phyloP scores from a whole-genome alignment of 2,797 vertebrate genomes.

The Chaetodon trifasciatus region DNA sequence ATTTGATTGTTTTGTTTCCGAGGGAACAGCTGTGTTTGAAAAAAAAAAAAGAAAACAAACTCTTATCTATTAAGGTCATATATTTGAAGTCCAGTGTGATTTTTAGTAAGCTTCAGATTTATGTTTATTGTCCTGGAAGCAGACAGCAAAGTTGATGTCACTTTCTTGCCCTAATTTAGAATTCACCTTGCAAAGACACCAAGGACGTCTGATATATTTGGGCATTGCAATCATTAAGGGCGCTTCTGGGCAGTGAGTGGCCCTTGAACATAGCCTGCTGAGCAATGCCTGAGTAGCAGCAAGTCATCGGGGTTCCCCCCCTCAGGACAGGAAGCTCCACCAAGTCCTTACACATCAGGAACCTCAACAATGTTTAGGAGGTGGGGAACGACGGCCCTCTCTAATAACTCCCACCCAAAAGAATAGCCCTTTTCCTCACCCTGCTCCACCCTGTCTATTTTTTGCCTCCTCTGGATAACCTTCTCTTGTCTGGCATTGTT shows the following conservation, averaged over 20 bases:
- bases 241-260: slow-evolving; percentile 6
- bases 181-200: slow-evolving; percentile 3
- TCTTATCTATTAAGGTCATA: slow-evolving; percentile 61
- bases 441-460: slow-evolving; percentile 31
- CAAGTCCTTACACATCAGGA: slow-evolving; percentile 70
- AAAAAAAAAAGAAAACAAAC: neutral
- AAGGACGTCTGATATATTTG: slow-evolving; percentile 44
- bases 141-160: slow-evolving; percentile 13
- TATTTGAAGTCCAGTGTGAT: slow-evolving; percentile 38
- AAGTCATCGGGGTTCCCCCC: slow-evolving; percentile 54
- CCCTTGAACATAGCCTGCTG: slow-evolving; percentile 56
- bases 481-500: neutral
- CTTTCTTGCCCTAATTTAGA: slow-evolving; percentile 28
- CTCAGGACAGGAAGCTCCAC: slow-evolving; percentile 65
- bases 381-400: slow-evolving; percentile 43
- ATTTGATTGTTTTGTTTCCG: slow-evolving; percentile 51
- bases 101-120: slow-evolving; percentile 34
- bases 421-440: slow-evolving; percentile 35
- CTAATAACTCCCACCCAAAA: slow-evolving; percentile 56
- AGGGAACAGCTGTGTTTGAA: slow-evolving; percentile 54
- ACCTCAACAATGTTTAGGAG: slow-evolving; percentile 61
- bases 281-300: slow-evolving; percentile 60
- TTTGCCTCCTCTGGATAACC: slow-evolving; percentile 26
- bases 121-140: slow-evolving; percentile 10
- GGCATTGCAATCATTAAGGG: neutral